Conservation (phyloP, 1,140 invertebrate species). For the Anagrus nilaparvatae region DNA sequence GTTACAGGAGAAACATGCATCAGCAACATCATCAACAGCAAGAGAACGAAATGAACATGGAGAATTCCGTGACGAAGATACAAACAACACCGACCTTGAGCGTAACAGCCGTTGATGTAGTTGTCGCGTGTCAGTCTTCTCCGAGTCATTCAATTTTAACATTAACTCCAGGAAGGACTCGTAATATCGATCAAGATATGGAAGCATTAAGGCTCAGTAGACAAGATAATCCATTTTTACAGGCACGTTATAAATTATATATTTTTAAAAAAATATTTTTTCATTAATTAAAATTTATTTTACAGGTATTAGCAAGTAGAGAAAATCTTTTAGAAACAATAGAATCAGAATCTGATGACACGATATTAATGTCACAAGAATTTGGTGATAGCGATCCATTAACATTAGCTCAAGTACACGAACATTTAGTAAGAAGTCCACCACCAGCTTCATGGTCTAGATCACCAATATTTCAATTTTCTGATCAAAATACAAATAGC, state of each 20-base stretch:
- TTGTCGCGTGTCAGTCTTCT: conserved; percentile 41
- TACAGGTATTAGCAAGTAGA: conserved; percentile 64
- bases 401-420: conserved; percentile 66
- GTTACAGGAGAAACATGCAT: background rate
- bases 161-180: conserved; percentile 58
- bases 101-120: conserved; percentile 41
- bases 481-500: too few relatives aligned
- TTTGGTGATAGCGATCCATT: conserved; percentile 57
- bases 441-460: conserved; percentile 64
- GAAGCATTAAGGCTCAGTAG: conserved; percentile 64
- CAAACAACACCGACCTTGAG: conserved; percentile 42
- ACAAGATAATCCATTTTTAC: conserved; percentile 74
- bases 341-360: conserved; percentile 64
- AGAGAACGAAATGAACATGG: background rate
- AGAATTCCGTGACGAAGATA: conserved; percentile 36
- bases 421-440: conserved; percentile 71
- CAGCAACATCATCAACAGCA: background rate
- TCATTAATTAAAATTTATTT: conserved; percentile 24
- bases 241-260: conserved; percentile 38
- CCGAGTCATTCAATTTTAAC: conserved; percentile 52
- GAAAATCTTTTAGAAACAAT: conserved; percentile 65
- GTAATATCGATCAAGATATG: conserved; percentile 76
- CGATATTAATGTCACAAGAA: conserved; percentile 67
- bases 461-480: conserved; percentile 34
- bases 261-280: background rate